These are phyloP conservation scores for Protodeltote pygarga DNA, from an alignment of 2,888 invertebrate genomes.

Conservation along the genomic window DNA sequence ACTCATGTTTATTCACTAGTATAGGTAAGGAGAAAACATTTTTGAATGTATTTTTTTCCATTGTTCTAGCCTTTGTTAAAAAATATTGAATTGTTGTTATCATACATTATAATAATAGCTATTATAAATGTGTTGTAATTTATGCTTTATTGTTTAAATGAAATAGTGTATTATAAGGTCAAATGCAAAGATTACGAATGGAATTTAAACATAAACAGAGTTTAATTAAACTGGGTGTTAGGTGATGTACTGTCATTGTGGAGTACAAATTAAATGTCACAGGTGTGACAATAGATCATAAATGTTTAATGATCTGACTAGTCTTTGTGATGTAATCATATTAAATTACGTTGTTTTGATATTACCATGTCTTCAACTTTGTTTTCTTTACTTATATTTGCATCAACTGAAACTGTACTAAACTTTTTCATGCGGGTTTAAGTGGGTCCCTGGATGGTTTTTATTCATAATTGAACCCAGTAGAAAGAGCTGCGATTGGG, in stretches of 20 bases:
- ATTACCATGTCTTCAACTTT: too few species aligned
- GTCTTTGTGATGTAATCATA: not conserved
- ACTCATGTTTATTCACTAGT: slow-evolving; percentile 98
- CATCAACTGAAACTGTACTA: too few species aligned
- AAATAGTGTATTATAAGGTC: slow-evolving; percentile 8
- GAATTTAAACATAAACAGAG: slow-evolving; percentile 20
- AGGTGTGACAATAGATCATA: slow-evolving; percentile 27
- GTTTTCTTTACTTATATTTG: too few species aligned
- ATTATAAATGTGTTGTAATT: too few species aligned
- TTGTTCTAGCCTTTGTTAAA: slow-evolving; percentile 4
- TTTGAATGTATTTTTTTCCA: not conserved
- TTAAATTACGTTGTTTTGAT: slow-evolving; percentile 3
- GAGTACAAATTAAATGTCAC: slow-evolving; percentile 5
- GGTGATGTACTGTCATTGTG: slow-evolving; percentile 14
- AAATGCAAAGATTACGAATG: not conserved
- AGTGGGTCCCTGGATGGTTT: too few species aligned
- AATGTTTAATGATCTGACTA: slow-evolving; percentile 10
- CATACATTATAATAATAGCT: slow-evolving; percentile 1
- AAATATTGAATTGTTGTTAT: not conserved
- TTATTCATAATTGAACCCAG: too few species aligned
- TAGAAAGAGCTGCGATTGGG: too few species aligned
- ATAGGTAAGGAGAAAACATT: slow-evolving; percentile 82
- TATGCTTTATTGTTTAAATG: too few species aligned
- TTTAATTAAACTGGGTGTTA: slow-evolving; percentile 12
- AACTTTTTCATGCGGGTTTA: too few species aligned